Base-by-base conservation (phyloP, 2,113 vertebrate genomes). In the Oxygymnocypris stewartii region DNA sequence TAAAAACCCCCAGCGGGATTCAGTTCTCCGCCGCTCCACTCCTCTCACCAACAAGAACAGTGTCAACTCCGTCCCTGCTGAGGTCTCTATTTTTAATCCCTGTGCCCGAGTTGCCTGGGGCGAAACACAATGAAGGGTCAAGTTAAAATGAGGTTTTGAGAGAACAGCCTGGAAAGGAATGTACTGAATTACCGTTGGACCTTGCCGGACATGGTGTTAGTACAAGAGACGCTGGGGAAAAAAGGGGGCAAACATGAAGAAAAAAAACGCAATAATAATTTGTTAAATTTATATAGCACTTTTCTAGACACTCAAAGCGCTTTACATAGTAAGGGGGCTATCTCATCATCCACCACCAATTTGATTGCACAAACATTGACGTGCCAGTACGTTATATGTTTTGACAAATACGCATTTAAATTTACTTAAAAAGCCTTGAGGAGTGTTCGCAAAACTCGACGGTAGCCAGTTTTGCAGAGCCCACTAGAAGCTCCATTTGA, bases 21-120 rank as follows among this genome's bases (percentile, higher is more conserved):
- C 61, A 79, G 82, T n/a, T 85, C 78, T 88, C 49, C 61, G 1
- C 18, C 31, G 18, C 67, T 73, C 65, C 57, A 31, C 65, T 82
- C 67, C 79, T 76, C 69, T 85, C 57, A 49, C 51, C 83, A 82
- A 75, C 87, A 82, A 85, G 77, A 85, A 85, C 57, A 47, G 1
- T 83, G 84, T 82, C 87, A 77, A 42, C 63, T 31, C 1, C 47
- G 14, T 88, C 79, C 84, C 74, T 65, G 84, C 75, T 80, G 80
- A 84, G 77, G 63, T 79, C 42, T 82, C 85, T 88, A 88, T 88
- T 88, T 88, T 88, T 86, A 88, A 86, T 88, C 76, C 67, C 81
- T 14, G n/a, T n/a, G 57, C 65, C 67, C 4, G 18, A 82, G 65
- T 44, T 4, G 80, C 84, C 84, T 28, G 14, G 77, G 81, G 88